A percentile compares a stretch with the other conserved stretches of the same genome.
Conservation (phyloP, 37 sponge, comb jelly and placozoan genomes). For the Lycopodina hypogea region DNA sequence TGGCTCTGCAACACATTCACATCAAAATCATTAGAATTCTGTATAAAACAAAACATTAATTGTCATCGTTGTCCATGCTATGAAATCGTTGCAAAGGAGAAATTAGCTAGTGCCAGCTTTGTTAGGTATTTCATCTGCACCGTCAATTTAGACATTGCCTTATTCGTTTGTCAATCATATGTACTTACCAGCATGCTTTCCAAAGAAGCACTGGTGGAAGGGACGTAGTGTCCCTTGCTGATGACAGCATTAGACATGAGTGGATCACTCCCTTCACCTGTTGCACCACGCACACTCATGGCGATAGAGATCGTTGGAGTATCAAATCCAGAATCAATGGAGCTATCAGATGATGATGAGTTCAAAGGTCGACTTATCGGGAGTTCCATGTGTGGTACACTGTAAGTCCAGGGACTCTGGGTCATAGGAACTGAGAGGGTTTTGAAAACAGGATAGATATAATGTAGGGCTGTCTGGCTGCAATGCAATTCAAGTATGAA, state of each 20-base stretch:
- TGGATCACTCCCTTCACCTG: not conserved
- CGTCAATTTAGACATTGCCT: too few species aligned
- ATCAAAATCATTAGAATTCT: too few species aligned
- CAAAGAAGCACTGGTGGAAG: slow-evolving; percentile 10
- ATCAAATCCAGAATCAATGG: slow-evolving; percentile 60
- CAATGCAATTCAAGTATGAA: too few species aligned
- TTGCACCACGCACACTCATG: not conserved
- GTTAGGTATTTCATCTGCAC: too few species aligned
- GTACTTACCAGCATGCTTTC: slow-evolving; percentile 38
- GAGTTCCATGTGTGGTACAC: slow-evolving; percentile 38
- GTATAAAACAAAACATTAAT: too few species aligned
- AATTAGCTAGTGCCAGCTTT: too few species aligned
- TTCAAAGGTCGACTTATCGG: slow-evolving; percentile 39
- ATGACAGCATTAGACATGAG: not conserved
- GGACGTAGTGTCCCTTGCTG: not conserved
- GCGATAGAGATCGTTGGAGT: slow-evolving; percentile 6
- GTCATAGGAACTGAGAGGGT: slow-evolving; percentile 25
- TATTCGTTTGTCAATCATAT: too few species aligned
- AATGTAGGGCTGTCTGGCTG: too few species aligned
- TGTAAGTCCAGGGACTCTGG: slow-evolving; percentile 61
- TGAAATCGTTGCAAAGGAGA: too few species aligned
- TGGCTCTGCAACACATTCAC: too few species aligned
- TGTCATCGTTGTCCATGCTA: too few species aligned
- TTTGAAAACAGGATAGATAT: not conserved
- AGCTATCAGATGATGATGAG: slow-evolving; percentile 30